These are phyloP conservation scores for Malacoraja senta DNA, from an alignment of 2,797 vertebrate species.

Conservation along the genomic window DNA sequence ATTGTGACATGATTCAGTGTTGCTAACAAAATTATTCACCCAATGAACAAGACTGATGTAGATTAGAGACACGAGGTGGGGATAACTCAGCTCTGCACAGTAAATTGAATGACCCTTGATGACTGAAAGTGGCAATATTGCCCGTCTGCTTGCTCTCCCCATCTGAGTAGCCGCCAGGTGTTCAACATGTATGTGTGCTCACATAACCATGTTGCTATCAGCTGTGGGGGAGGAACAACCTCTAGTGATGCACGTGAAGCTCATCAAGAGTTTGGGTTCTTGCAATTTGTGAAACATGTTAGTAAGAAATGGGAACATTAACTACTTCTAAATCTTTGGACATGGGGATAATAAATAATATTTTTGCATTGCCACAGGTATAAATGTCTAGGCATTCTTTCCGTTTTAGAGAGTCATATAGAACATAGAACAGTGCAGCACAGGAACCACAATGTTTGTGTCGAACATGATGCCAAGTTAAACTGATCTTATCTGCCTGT, in stretches of 20 bases:
- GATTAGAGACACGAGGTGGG: neutral
- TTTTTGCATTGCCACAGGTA: neutral
- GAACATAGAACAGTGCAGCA: no score
- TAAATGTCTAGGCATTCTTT: neutral
- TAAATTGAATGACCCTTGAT: neutral
- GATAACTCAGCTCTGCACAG: neutral
- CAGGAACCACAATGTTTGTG: no score
- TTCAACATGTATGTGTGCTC: neutral
- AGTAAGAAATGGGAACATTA: neutral
- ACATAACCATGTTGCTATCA: neutral
- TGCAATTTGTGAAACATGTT: neutral
- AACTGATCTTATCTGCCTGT: no score
- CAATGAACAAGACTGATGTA: neutral
- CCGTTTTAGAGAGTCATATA: no score
- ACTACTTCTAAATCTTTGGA: neutral
- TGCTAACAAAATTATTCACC: neutral
- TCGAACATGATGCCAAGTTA: no score
- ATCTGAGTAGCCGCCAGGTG: neutral
- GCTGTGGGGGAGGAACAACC: neutral
- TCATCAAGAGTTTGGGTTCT: neutral
- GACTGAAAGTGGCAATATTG: neutral
- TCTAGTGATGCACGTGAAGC: neutral
- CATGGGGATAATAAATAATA: neutral
- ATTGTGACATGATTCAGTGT: neutral
- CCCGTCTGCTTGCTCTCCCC: no score